A percentile compares a stretch with the other conserved stretches of the same genome.
These are phyloP conservation scores for Lasiommata megera DNA, from an alignment of 2,888 invertebrate genomes.

Conservation along the genomic window DNA sequence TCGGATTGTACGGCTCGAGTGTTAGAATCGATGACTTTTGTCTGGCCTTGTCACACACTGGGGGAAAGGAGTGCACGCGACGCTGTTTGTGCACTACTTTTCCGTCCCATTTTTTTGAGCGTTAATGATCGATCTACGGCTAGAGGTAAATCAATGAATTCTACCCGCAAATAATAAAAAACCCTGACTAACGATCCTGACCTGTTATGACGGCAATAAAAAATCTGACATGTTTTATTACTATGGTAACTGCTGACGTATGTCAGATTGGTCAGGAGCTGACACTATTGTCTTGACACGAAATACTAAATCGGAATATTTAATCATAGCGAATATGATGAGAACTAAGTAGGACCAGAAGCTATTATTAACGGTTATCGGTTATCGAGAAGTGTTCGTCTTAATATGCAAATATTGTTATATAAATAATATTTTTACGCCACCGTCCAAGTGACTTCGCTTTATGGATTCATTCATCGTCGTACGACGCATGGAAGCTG, in stretches of 20 bases:
- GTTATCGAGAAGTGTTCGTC: conserved; percentile 35
- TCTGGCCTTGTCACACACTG: too few species aligned
- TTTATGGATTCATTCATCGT: background rate
- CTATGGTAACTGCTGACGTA: background rate
- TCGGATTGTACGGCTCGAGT: too few species aligned
- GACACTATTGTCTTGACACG: background rate
- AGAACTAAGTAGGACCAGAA: background rate
- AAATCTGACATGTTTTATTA: background rate
- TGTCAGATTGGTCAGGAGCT: background rate
- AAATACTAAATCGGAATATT: background rate
- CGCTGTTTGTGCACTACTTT: too few species aligned
- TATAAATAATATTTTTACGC: conserved; percentile 39
- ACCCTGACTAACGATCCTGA: background rate
- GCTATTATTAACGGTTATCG: background rate
- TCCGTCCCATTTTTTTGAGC: too few species aligned
- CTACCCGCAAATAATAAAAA: too few species aligned
- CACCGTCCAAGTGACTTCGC: background rate
- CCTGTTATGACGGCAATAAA: background rate
- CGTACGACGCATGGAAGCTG: background rate
- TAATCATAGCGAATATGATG: background rate
- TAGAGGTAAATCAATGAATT: too few species aligned
- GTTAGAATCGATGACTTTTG: too few species aligned
- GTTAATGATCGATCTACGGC: too few species aligned
- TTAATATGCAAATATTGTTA: conserved; percentile 41
- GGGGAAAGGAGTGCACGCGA: too few species aligned